A percentile compares a stretch with the other conserved stretches of the same genome.
phyloP scores from a whole-genome alignment of 2,113 vertebrate species.

The Cynoglossus semilaevis region DNA sequence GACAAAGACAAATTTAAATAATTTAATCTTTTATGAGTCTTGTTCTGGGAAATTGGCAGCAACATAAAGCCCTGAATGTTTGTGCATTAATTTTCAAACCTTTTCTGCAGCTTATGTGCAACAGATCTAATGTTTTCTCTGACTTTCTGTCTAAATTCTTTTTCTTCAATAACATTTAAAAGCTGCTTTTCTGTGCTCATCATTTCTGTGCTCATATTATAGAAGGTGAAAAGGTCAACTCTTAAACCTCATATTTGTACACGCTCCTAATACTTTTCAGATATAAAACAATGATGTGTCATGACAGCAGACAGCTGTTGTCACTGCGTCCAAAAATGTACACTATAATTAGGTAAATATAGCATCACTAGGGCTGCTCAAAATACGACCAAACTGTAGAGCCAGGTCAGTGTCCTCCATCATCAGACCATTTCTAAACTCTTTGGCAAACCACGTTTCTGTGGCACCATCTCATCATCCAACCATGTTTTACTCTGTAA shows the following conservation, averaged over 20 bases:
- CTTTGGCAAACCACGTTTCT: conserved; percentile 24
- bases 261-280: no score
- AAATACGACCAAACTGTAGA: not conserved
- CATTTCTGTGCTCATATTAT: not conserved
- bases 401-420: conserved; percentile 23
- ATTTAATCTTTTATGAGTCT: conserved; percentile 1
- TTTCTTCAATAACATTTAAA: not conserved
- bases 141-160: conserved; percentile 1
- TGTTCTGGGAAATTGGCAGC: no score
- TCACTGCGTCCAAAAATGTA: not conserved
- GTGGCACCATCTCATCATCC: conserved; percentile 47
- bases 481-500: conserved; percentile 51
- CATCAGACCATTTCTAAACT: conserved; percentile 33
- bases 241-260: not conserved
- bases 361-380: not conserved
- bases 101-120: conserved; percentile 20
- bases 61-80: conserved; percentile 45
- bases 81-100: conserved; percentile 1
- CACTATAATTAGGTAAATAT: conserved; percentile 1
- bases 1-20: not conserved
- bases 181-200: not conserved
- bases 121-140: conserved; percentile 14
- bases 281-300: not conserved
- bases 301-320: no score
- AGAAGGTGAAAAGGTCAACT: not conserved